Evolutionary conservation across 2,888 invertebrate genomes (phyloP).

Genomic region (Schrankia costaestrigalis): DNA sequence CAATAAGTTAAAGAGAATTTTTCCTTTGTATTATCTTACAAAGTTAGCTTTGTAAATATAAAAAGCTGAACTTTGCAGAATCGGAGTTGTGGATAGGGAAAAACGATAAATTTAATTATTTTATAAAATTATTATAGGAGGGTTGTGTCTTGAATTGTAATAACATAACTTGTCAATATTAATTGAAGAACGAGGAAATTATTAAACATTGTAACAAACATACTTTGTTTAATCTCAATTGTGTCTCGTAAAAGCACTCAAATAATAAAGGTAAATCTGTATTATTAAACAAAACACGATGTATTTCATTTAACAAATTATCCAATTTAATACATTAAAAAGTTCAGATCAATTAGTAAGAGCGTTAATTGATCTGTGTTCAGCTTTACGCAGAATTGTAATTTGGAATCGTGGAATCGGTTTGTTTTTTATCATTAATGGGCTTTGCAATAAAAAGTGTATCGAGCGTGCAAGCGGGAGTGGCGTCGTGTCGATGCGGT

Average conservation of each 20-base stretch:
- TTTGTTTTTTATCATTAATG: slow-evolving; percentile 63
- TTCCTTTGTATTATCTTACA: slow-evolving; percentile 16
- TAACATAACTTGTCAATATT: slow-evolving; percentile 15
- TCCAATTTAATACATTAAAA: too few species aligned
- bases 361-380: slow-evolving; percentile 32
- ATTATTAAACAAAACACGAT: too few species aligned
- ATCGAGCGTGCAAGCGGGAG: slow-evolving; percentile 32
- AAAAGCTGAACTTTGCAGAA: slow-evolving; percentile 21
- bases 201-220: too few species aligned
- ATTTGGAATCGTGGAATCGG: slow-evolving; percentile 42
- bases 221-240: too few species aligned
- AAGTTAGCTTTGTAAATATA: slow-evolving; percentile 32
- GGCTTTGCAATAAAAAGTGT: slow-evolving; percentile 66
- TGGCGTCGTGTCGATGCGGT: slow-evolving; percentile 17
- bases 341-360: slow-evolving; percentile 21
- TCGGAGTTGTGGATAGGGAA: slow-evolving; percentile 30
- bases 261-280: too few species aligned
- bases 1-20: slow-evolving; percentile 21
- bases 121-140: slow-evolving; percentile 25
- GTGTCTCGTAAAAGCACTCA: too few species aligned
- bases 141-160: slow-evolving; percentile 20
- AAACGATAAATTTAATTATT: slow-evolving; percentile 33
- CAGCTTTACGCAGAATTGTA: slow-evolving; percentile 34
- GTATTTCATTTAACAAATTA: too few species aligned
- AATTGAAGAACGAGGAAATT: slow-evolving; percentile 2